These are phyloP conservation scores for Himalopsyche japonica DNA, from an alignment of 2,888 invertebrate genomes.

Conservation along the genomic window DNA sequence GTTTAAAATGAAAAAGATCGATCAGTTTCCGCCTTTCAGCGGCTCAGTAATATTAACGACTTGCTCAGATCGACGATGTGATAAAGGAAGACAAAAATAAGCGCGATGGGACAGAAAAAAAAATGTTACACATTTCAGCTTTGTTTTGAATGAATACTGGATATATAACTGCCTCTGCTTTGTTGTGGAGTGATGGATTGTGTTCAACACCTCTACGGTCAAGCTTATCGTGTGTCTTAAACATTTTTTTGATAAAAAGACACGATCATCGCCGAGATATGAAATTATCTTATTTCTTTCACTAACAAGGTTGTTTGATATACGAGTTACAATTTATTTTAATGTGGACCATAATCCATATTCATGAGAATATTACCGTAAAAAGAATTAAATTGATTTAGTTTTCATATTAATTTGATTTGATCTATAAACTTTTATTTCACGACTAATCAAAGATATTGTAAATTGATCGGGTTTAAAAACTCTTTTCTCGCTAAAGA, in stretches of 20 bases:
- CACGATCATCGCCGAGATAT: background rate
- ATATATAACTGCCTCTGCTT: constrained; percentile 11
- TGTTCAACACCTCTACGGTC: constrained; percentile 37
- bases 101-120: constrained; percentile 13
- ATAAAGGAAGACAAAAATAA: constrained; percentile 23
- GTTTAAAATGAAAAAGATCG: background rate
- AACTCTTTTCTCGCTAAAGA: too few species aligned
- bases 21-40: background rate
- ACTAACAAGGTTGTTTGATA: background rate
- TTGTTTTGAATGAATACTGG: constrained; percentile 36
- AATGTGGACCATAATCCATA: too few species aligned
- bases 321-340: background rate
- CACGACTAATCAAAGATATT: too few species aligned
- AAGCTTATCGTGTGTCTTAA: constrained; percentile 9
- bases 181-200: constrained; percentile 35
- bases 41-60: background rate
- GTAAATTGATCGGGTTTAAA: too few species aligned
- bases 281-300: background rate
- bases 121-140: constrained; percentile 21
- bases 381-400: too few species aligned
- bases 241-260: background rate
- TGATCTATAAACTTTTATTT: too few species aligned
- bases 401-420: too few species aligned
- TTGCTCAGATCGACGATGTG: background rate
- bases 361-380: background rate